These are phyloP conservation scores for Herpailurus yagouaroundi DNA, from an alignment of 2,113 vertebrate species.

Conservation along the genomic window DNA sequence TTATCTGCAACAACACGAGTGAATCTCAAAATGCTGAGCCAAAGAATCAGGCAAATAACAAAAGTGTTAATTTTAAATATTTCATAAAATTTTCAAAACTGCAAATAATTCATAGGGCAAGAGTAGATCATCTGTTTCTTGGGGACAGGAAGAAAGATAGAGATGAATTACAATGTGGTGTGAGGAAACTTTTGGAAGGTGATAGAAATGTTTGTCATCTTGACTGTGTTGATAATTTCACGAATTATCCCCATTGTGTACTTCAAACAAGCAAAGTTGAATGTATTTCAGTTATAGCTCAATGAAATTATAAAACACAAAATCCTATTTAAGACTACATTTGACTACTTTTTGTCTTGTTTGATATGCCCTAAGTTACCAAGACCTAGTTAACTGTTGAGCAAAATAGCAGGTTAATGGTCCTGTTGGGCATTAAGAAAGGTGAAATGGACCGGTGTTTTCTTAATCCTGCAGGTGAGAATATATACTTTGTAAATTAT, in stretches of 20 bases:
- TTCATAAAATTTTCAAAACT: neutral
- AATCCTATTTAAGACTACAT: neutral
- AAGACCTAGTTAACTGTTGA: neutral
- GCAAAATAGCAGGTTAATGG: neutral
- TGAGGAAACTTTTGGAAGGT: neutral
- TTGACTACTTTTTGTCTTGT: neutral
- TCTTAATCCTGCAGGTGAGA: neutral
- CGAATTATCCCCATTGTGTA: neutral
- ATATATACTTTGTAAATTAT: neutral
- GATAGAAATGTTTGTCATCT: neutral
- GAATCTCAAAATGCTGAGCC: neutral
- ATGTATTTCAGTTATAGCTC: neutral
- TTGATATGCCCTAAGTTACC: neutral
- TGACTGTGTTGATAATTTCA: neutral
- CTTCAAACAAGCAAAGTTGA: neutral
- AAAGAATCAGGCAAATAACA: neutral
- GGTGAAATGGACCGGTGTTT: fast-evolving
- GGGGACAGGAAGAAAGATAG: neutral
- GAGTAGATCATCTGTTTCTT: neutral
- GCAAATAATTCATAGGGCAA: neutral
- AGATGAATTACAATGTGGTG: neutral
- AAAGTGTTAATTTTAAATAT: neutral
- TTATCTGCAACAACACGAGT: neutral
- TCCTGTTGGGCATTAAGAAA: neutral
- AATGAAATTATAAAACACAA: neutral